Evolutionary conservation across 2,797 vertebrate species (phyloP).

Genomic region (Phataginus tricuspis): DNA sequence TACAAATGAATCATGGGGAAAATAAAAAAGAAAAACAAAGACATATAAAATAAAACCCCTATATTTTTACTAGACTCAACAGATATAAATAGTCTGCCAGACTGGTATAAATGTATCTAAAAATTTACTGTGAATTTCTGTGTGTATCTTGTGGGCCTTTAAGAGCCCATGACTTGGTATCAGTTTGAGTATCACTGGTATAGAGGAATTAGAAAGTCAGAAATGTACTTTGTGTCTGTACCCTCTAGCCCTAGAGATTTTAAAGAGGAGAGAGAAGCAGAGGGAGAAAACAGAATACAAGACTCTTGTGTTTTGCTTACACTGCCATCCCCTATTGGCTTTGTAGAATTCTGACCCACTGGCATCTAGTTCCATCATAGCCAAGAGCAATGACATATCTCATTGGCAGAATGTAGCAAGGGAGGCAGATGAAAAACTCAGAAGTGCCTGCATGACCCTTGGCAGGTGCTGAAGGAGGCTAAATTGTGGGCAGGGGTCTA

Average conservation of each 20-base stretch:
- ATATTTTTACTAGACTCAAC: neutral
- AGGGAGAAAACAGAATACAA: neutral
- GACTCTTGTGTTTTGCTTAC: neutral
- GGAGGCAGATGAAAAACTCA: neutral
- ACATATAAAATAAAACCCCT: neutral
- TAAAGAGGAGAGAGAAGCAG: neutral
- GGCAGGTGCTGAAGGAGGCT: neutral
- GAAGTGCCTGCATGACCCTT: neutral
- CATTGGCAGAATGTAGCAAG: neutral
- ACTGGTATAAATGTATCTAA: neutral
- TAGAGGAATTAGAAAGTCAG: neutral
- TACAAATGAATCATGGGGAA: neutral
- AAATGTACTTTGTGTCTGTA: neutral
- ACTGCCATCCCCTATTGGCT: neutral
- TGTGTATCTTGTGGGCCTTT: neutral
- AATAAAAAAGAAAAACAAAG: neutral
- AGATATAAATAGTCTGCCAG: neutral
- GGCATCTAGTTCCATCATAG: neutral
- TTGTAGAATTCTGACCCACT: neutral
- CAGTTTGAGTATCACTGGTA: neutral
- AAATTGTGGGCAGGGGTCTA: neutral
- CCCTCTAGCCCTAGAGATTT: neutral
- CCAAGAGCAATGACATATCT: neutral
- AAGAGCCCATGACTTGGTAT: neutral
- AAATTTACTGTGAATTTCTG: neutral